Percentiles rank a stretch among this genome's conserved stretches.
phyloP scores from a whole-genome alignment of 2,797 vertebrate species.

The Nothura maculosa region DNA sequence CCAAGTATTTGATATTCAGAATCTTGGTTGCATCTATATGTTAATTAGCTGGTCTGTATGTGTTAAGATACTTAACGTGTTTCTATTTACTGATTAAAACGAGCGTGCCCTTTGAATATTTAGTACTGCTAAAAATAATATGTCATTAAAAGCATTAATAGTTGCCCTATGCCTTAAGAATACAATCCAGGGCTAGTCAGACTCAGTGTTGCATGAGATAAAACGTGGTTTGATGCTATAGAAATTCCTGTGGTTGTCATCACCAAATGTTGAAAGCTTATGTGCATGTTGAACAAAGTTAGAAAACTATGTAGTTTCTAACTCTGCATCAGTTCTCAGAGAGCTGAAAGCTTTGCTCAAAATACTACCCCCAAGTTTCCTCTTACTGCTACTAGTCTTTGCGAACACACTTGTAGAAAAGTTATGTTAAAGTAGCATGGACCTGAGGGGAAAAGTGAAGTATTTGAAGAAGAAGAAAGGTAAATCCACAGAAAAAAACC shows the following conservation, averaged over 20 bases:
- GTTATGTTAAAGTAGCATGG: neutral
- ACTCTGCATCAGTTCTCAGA: no score
- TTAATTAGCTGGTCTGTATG: slow-evolving; percentile 49
- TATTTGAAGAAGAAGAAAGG: neutral
- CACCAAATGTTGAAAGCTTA: neutral
- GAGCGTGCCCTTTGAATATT: slow-evolving; percentile 6
- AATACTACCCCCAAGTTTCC: neutral
- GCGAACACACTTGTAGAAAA: neutral
- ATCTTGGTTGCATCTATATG: slow-evolving; percentile 5
- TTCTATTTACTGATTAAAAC: slow-evolving; percentile 34
- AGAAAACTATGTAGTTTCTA: no score
- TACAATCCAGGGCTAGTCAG: neutral
- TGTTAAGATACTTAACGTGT: neutral
- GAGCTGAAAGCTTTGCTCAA: neutral
- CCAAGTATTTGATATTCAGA: slow-evolving; percentile 39
- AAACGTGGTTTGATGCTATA: neutral
- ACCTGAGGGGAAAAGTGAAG: neutral
- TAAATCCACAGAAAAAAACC: neutral
- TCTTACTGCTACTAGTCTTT: neutral
- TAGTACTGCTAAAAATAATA: slow-evolving; percentile 24
- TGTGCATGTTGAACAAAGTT: no score
- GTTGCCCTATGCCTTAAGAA: neutral
- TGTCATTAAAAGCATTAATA: slow-evolving; percentile 30
- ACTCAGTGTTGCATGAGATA: neutral
- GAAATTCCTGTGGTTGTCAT: neutral